phyloP scores from a whole-genome alignment of 2,797 vertebrate genomes.

The Parambassis ranga region DNA sequence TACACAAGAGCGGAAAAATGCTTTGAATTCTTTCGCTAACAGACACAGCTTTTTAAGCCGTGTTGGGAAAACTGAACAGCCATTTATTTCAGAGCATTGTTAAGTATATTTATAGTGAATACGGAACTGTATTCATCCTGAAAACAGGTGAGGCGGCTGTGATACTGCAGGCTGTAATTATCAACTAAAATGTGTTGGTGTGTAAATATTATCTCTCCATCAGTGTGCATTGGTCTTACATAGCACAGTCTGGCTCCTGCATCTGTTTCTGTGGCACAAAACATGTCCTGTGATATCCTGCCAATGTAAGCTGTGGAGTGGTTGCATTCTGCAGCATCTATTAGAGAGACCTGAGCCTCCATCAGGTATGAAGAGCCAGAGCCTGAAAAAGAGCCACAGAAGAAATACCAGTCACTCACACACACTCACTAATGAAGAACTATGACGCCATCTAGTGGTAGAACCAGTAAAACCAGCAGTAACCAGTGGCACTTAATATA shows the following conservation, averaged over 20 bases:
- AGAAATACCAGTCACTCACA: neutral
- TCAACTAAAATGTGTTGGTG: no score
- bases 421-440: neutral
- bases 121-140: neutral
- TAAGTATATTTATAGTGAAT: no score
- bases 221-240: constrained; percentile 61
- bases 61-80: constrained; percentile 1
- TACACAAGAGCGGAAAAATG: constrained; percentile 34
- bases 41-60: neutral
- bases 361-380: constrained; percentile 37
- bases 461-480: no score
- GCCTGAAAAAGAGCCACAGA: constrained; percentile 32
- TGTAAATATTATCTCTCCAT: no score
- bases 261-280: constrained; percentile 77
- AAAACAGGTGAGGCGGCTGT: no score
- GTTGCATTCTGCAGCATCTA: constrained; percentile 76
- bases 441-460: constrained; percentile 28
- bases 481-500: no score
- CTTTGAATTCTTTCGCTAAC: constrained; percentile 30
- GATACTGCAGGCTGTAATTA: no score
- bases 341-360: constrained; percentile 71
- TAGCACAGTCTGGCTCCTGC: constrained; percentile 75
- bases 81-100: neutral
- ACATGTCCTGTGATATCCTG: constrained; percentile 79
- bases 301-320: constrained; percentile 57